Conservation (phyloP, 2,797 vertebrate genomes). For the Myotis pilosus region DNA sequence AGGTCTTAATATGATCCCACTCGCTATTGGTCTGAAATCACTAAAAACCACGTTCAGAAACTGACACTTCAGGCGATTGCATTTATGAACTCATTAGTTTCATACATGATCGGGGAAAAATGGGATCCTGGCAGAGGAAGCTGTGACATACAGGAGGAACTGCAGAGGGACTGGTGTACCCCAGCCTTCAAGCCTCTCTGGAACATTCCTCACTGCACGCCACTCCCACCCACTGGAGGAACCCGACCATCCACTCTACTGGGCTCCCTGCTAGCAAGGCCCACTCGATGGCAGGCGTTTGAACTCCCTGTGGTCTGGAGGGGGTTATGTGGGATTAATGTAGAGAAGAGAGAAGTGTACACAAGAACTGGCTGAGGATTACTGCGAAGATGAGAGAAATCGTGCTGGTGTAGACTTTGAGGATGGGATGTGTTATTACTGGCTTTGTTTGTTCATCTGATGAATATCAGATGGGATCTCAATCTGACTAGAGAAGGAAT, state of each 20-base stretch:
- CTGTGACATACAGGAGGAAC: neutral
- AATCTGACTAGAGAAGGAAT: neutral
- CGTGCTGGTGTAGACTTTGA: neutral
- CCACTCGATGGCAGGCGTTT: neutral
- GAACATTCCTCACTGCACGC: neutral
- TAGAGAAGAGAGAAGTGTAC: neutral
- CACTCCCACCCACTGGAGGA: neutral
- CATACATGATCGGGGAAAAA: neutral
- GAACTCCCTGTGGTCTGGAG: neutral
- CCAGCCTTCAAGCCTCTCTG: neutral
- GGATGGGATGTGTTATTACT: neutral
- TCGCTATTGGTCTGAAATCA: neutral
- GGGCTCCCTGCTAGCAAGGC: neutral
- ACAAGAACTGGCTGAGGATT: neutral
- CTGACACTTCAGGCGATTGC: neutral
- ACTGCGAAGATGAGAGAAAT: neutral
- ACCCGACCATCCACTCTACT: neutral
- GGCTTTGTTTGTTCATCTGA: conserved; percentile 32
- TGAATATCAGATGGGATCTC: conserved; percentile 20
- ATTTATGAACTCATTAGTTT: neutral
- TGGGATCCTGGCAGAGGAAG: neutral
- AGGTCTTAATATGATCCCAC: neutral
- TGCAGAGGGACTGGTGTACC: neutral
- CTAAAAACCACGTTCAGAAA: neutral
- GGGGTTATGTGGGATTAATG: neutral